Percentiles rank a stretch among this genome's conserved stretches.
Evolutionary conservation across 1,140 invertebrate species (phyloP).

Genomic region (Drosophila santomea): DNA sequence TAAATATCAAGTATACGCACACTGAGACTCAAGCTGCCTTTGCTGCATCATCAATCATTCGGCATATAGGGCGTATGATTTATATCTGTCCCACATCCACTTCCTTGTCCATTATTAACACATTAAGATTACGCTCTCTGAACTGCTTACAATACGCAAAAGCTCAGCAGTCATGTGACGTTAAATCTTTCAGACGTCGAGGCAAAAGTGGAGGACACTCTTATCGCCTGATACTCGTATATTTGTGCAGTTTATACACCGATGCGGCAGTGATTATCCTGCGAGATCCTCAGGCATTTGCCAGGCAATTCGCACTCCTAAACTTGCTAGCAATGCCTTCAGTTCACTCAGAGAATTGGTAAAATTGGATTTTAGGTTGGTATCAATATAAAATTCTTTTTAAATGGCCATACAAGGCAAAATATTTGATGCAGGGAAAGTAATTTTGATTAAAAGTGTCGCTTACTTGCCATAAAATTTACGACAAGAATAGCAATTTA

Average conservation of each 20-base stretch:
- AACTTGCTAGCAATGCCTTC: conserved; percentile 16
- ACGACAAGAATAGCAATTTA: too few relatives aligned
- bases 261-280: conserved; percentile 59
- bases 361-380: neutral
- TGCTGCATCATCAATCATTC: conserved; percentile 58
- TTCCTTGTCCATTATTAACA: conserved; percentile 70
- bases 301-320: conserved; percentile 10
- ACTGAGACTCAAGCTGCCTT: conserved; percentile 20
- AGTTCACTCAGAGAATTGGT: neutral
- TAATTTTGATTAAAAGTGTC: neutral
- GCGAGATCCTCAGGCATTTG: conserved; percentile 11
- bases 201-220: neutral
- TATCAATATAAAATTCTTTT: too few relatives aligned
- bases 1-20: conserved; percentile 67
- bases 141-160: conserved; percentile 60
- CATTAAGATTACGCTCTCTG: conserved; percentile 59
- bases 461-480: too few relatives aligned
- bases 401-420: too few relatives aligned
- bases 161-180: conserved; percentile 26
- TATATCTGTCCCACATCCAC: conserved; percentile 60
- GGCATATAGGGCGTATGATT: conserved; percentile 54
- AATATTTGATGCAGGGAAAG: too few relatives aligned
- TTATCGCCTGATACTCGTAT: conserved; percentile 18
- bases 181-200: neutral
- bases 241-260: conserved; percentile 36